Conservation (phyloP, 23 tunicate genomes). For the Phallusia fumigata region DNA sequence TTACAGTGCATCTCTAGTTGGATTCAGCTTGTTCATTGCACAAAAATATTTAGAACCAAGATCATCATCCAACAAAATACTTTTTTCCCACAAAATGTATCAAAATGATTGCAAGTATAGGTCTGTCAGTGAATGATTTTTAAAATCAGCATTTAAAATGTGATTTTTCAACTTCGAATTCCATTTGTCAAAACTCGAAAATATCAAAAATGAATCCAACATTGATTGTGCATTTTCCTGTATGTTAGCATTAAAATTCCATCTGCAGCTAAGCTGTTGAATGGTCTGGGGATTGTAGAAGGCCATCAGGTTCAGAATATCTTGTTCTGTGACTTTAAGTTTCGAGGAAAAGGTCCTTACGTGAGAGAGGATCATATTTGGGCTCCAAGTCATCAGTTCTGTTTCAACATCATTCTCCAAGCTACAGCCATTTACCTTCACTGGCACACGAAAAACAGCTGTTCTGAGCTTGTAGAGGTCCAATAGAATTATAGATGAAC, state of each 20-base stretch:
- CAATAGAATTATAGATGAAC: constrained; percentile 29
- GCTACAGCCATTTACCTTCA: not conserved
- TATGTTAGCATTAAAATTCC: constrained; percentile 38
- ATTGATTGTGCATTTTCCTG: not conserved
- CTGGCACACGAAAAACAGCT: constrained; percentile 44
- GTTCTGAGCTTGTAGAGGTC: constrained; percentile 41
- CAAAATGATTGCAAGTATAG: not conserved
- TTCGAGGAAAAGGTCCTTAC: not conserved
- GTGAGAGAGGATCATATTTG: not conserved
- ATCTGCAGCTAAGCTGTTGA: constrained; percentile 26
- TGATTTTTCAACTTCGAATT: not conserved
- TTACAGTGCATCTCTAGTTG: too few relatives aligned
- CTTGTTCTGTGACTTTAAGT: constrained; percentile 7
- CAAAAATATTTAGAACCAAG: too few relatives aligned
- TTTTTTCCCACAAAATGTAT: not conserved
- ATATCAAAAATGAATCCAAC: not conserved
- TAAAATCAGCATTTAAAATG: constrained; percentile 2
- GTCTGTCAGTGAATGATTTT: not conserved
- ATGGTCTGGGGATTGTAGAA: constrained; percentile 48
- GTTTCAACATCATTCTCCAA: not conserved
- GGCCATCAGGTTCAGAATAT: constrained; percentile 39
- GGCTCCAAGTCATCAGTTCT: not conserved
- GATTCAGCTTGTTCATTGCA: too few relatives aligned
- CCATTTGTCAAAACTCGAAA: not conserved
- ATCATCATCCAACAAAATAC: too few relatives aligned